Percentiles rank a stretch among this genome's conserved stretches.
These are phyloP conservation scores for Lates calcarifer DNA, from an alignment of 2,113 vertebrate genomes.

Conservation along the genomic window DNA sequence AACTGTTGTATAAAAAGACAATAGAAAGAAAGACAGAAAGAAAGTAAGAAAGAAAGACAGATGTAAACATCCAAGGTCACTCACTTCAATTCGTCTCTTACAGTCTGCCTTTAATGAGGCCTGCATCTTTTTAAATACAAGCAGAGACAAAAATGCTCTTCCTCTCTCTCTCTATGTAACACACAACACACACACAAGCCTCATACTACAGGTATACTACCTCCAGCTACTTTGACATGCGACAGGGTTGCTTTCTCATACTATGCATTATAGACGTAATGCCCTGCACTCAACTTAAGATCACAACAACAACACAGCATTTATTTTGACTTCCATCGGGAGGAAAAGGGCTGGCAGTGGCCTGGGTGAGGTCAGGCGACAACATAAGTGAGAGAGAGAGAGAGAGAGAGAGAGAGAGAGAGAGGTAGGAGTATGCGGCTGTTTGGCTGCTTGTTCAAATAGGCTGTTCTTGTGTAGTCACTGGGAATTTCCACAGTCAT, in stretches of 20 bases:
- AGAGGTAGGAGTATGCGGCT: constrained; percentile 56
- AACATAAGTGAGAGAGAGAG: constrained; percentile 37
- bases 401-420: constrained; percentile 21
- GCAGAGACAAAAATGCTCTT: constrained; percentile 16
- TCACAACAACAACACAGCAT: constrained; percentile 44
- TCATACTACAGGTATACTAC: constrained; percentile 38
- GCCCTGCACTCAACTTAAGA: constrained; percentile 36
- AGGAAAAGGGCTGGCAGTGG: constrained; percentile 50
- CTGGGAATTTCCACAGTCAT: constrained; percentile 82
- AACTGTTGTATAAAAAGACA: not conserved
- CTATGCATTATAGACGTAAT: constrained; percentile 26
- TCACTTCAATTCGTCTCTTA: not conserved
- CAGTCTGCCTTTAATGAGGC: constrained; percentile 16
- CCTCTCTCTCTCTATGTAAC: not conserved
- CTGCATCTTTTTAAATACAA: constrained; percentile 21
- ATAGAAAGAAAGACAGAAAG: constrained; percentile 17
- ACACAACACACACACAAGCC: constrained; percentile 30
- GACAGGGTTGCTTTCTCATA: constrained; percentile 42
- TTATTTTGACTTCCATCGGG: constrained; percentile 61
- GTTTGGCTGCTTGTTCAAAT: constrained; percentile 74
- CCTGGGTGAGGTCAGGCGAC: constrained; percentile 70
- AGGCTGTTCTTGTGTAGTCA: constrained; percentile 67
- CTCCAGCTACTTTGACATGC: constrained; percentile 41
- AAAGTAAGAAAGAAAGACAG: constrained; percentile 8
- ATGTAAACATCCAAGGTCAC: constrained; percentile 44